Evolutionary conservation across 2,888 invertebrate genomes (phyloP), one percentile per base, ranked within the genome.

Genomic region (Thelaira solivaga): DNA sequence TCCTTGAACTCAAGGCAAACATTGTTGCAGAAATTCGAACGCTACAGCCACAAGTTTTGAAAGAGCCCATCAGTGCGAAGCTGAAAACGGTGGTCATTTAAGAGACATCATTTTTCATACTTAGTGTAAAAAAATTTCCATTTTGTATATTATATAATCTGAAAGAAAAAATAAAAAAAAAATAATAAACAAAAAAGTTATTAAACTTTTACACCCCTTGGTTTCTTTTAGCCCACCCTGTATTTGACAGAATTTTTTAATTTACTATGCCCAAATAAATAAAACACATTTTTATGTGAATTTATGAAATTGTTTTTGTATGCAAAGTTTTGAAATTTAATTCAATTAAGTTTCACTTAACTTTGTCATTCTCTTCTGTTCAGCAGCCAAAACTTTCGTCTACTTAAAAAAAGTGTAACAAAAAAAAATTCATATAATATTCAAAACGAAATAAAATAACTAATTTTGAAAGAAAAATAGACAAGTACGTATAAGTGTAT

Each of bases 291-390:
- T 18, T 43, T 41, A 0, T 49, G 18, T 20, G 13, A 20, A 20
- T 43, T 53, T 11, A 22, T 20, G 13, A 13, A 22, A 22, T 31
- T 10, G 13, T 67, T 16, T 36, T 39, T 20, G 11, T 57, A 10
- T 59, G 2, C n/a, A 16, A 49, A 59, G 13, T 69, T 59, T 29
- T 7, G 4, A 39, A 39, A 39, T 7, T 13, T 20, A 65, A 53
- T 47, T 62, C 39, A 57, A 26, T 75, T 36, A 61, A 59, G 47
- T 71, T 57, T 36, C 26, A 51, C 36, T 36, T 11, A 53, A 76
- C 61, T 71, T 53, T 76, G 41, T 43, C 62, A 76, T 57, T 26
- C 65, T 53, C 36, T 34, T n/a, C n/a, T 55, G 67, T 47, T 29
- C 41, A 41, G 55, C 61, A 34, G 29, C 13, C 49, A 72, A 34